Evolutionary conservation across 37 sponge, comb jelly and placozoan genomes (phyloP).

Genomic region (Beroe ovata): DNA sequence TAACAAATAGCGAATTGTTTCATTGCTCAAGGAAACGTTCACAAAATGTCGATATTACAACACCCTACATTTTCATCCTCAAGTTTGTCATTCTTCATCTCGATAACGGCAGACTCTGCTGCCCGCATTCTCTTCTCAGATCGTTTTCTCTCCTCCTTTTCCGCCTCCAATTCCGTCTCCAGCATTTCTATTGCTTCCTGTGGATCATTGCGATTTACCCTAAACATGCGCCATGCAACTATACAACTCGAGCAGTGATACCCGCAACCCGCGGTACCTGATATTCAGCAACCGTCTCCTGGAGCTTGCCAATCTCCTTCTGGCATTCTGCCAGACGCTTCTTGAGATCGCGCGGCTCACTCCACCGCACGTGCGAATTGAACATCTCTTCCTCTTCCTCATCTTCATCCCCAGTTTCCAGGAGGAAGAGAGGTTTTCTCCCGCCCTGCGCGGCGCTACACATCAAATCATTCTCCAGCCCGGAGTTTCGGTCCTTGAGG

Average conservation of each 20-base stretch:
- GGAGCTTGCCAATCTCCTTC: neutral
- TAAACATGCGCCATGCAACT: too few relatives aligned
- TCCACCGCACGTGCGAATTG: constrained; percentile 25
- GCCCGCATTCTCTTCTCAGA: constrained; percentile 19
- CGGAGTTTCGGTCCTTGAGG: constrained; percentile 55
- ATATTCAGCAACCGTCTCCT: constrained; percentile 30
- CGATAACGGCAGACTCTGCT: constrained; percentile 37
- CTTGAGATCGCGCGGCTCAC: constrained; percentile 1
- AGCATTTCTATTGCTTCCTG: constrained; percentile 35
- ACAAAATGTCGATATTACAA: too few relatives aligned
- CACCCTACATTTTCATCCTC: too few relatives aligned
- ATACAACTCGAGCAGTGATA: too few relatives aligned
- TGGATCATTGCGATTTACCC: too few relatives aligned
- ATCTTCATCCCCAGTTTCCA: neutral
- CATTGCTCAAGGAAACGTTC: too few relatives aligned
- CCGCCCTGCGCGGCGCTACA: neutral
- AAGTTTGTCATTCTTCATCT: constrained; percentile 35
- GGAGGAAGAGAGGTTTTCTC: neutral
- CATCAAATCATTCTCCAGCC: constrained; percentile 49
- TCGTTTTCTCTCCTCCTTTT: constrained; percentile 42
- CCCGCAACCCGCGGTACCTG: too few relatives aligned
- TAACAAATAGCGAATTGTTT: too few relatives aligned
- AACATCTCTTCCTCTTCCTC: neutral
- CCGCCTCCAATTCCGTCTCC: neutral
- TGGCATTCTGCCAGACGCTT: constrained; percentile 35